A percentile compares a stretch with the other conserved stretches of the same genome.
Evolutionary conservation across 2,888 invertebrate genomes (phyloP).

Genomic region (Chrysotoxum bicinctum): DNA sequence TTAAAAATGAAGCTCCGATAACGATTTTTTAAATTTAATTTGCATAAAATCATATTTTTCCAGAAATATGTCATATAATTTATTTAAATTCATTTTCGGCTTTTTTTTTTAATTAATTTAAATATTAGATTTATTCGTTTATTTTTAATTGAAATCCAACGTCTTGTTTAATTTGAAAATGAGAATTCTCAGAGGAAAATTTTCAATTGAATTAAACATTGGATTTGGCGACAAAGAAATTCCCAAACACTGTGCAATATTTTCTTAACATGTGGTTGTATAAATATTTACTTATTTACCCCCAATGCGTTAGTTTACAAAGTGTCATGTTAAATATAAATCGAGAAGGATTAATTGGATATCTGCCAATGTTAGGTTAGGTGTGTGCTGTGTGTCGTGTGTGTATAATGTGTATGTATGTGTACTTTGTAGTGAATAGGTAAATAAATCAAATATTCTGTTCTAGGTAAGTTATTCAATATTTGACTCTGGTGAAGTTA

Average conservation of each 20-base stretch:
- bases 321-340: conserved; percentile 61
- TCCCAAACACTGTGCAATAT: not conserved
- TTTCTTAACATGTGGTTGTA: conserved; percentile 5
- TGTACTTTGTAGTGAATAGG: not conserved
- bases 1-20: no score
- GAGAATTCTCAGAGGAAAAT: no score
- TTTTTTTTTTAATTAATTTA: no score
- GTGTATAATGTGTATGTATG: not conserved
- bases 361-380: conserved; percentile 24
- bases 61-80: no score
- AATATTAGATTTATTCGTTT: no score
- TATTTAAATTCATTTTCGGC: no score
- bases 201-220: no score
- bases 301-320: conserved; percentile 29
- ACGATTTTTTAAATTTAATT: no score
- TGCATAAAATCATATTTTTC: no score
- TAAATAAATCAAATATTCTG: conserved; percentile 42
- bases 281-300: conserved; percentile 48
- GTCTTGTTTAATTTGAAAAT: no score
- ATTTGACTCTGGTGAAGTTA: conserved; percentile 3
- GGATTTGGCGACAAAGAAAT: not conserved
- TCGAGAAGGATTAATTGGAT: conserved; percentile 55
- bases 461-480: not conserved
- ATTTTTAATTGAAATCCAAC: no score
- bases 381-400: not conserved